Evolutionary conservation across 2,797 vertebrate species (phyloP).

Genomic region (Ibycter americanus): DNA sequence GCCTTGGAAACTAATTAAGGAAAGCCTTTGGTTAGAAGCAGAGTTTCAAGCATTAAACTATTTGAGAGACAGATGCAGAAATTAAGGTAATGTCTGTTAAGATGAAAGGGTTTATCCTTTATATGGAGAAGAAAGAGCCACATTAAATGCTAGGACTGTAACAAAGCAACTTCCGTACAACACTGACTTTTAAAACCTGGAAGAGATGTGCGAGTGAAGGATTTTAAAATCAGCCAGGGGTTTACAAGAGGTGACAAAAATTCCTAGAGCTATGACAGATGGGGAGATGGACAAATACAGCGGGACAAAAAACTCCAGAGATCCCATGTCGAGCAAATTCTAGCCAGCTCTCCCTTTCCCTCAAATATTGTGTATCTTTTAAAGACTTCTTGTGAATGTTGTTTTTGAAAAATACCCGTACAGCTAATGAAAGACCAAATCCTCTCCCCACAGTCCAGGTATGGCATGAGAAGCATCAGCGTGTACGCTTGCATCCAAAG

Average conservation of each 20-base stretch:
- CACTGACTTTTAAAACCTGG: conserved; percentile 47
- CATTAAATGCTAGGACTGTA: conserved; percentile 17
- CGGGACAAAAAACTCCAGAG: neutral
- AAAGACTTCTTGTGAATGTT: neutral
- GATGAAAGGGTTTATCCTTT: conserved; percentile 62
- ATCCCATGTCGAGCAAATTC: neutral
- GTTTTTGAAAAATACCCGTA: neutral
- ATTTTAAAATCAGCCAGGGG: conserved; percentile 39
- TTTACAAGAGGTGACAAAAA: conserved; percentile 9
- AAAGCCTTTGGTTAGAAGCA: conserved; percentile 59
- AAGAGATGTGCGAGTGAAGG: neutral
- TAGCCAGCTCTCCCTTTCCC: neutral
- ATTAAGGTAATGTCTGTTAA: conserved; percentile 74
- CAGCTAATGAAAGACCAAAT: neutral
- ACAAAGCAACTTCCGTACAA: conserved; percentile 39
- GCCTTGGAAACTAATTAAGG: conserved; percentile 74
- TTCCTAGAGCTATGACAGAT: neutral
- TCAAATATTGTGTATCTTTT: neutral
- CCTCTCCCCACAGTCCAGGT: neutral
- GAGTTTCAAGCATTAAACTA: conserved; percentile 67
- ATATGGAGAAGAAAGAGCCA: conserved; percentile 38
- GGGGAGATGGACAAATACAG: neutral
- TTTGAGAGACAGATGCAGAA: conserved; percentile 71
- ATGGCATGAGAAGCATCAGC: neutral
- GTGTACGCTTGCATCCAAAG: neutral